A percentile compares a stretch with the other conserved stretches of the same genome.
phyloP scores from a whole-genome alignment of 2,113 vertebrate species.

The Prochilodus magdalenae region DNA sequence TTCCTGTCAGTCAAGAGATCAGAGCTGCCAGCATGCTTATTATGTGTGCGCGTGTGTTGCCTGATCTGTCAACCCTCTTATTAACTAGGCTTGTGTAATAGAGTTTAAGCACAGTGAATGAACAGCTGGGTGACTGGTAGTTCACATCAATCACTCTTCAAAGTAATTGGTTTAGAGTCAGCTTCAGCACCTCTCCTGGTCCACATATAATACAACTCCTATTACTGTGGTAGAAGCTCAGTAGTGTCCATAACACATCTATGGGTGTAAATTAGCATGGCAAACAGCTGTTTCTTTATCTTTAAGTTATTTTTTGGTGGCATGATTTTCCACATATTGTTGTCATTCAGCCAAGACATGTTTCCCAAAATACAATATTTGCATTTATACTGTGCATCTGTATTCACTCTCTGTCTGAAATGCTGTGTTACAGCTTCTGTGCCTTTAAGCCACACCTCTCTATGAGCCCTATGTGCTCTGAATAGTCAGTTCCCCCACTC shows the following conservation, averaged over 20 bases:
- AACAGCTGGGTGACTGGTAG: slow-evolving; percentile 41
- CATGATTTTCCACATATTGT: no score
- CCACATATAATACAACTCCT: slow-evolving; percentile 21
- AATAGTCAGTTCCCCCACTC: no score
- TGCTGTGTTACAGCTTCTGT: no score
- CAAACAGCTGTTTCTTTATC: background rate
- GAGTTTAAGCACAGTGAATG: slow-evolving; percentile 34
- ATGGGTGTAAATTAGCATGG: background rate
- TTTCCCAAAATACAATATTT: no score
- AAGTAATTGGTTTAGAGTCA: slow-evolving; percentile 20
- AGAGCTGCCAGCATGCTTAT: slow-evolving; percentile 6
- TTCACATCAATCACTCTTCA: slow-evolving; percentile 46
- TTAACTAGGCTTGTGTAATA: slow-evolving; percentile 46
- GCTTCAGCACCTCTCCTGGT: background rate
- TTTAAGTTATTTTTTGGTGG: no score
- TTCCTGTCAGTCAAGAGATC: slow-evolving; percentile 29
- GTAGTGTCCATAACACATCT: background rate
- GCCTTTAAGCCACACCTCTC: no score
- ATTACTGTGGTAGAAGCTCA: background rate
- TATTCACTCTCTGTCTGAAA: no score
- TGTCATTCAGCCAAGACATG: no score
- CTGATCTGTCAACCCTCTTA: slow-evolving; percentile 34
- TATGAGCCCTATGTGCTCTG: no score
- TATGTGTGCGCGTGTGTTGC: slow-evolving; percentile 6
- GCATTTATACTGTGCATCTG: no score